Evolutionary conservation across 2,797 vertebrate species (phyloP).

Genomic region (Scomberomorus guttatus): DNA sequence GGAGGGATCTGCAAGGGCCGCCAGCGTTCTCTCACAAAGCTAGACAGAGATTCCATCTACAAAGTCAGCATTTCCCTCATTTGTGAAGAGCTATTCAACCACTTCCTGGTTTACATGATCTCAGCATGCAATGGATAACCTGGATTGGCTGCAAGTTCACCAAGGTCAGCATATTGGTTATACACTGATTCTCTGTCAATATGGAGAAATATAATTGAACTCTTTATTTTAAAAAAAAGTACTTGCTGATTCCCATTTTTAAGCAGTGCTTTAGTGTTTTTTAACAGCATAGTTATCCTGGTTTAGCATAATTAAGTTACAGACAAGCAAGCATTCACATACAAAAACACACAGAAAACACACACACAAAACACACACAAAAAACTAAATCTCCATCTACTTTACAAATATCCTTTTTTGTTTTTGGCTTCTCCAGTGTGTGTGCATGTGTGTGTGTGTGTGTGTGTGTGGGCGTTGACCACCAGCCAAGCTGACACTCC

Average conservation of each 20-base stretch:
- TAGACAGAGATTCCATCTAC: conserved; percentile 72
- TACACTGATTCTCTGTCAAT: conserved; percentile 35
- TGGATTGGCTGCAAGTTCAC: conserved; percentile 54
- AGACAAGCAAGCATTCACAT: conserved; percentile 1
- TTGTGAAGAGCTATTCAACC: conserved; percentile 76
- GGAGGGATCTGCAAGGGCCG: conserved; percentile 45
- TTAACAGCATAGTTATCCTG: conserved; percentile 1
- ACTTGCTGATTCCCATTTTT: background rate
- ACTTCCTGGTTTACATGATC: conserved; percentile 79
- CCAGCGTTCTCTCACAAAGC: conserved; percentile 63
- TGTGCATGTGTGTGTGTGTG: background rate
- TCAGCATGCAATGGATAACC: conserved; percentile 62
- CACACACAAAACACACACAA: background rate
- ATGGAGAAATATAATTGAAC: background rate
- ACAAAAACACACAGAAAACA: background rate
- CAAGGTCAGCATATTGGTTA: conserved; percentile 48
- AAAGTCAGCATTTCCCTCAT: conserved; percentile 79
- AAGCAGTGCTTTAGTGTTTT: background rate
- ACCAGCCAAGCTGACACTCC: conserved; percentile 43
- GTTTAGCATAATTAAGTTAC: conserved; percentile 19
- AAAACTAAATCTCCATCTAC: conserved; percentile 31
- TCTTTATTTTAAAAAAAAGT: background rate
- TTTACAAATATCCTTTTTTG: conserved; percentile 25
- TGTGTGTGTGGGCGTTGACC: conserved; percentile 12
- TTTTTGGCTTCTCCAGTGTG: conserved; percentile 7